phyloP scores from a whole-genome alignment of 2,888 invertebrate species.

The Drosophila crucigera region DNA sequence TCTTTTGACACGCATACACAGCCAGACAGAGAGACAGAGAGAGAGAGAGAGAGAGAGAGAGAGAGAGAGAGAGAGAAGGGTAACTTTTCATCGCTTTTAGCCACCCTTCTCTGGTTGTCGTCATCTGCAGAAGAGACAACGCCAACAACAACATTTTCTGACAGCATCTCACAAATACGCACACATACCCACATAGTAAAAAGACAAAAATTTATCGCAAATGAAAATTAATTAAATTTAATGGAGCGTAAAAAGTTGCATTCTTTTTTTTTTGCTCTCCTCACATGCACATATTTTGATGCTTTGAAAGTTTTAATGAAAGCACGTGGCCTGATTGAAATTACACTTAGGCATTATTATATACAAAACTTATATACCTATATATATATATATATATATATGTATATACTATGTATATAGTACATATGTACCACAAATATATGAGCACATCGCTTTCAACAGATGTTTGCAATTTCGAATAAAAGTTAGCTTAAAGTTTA shows the following conservation, averaged over 20 bases:
- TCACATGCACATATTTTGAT: neutral
- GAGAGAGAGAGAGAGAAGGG: neutral
- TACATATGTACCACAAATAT: neutral
- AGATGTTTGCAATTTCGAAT: neutral
- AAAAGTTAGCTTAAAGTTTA: neutral
- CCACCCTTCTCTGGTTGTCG: slow-evolving; percentile 9
- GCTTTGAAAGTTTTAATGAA: slow-evolving; percentile 21
- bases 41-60: neutral
- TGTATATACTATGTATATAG: neutral
- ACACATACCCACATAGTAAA: neutral
- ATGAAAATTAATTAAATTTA: slow-evolving; percentile 78
- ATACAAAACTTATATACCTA: neutral
- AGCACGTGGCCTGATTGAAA: slow-evolving; percentile 20
- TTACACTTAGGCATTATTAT: neutral
- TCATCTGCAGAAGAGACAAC: slow-evolving; percentile 24
- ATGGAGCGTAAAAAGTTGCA: slow-evolving; percentile 69
- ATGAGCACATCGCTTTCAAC: neutral
- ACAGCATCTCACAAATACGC: slow-evolving; percentile 47
- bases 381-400: no score
- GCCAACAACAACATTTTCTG: slow-evolving; percentile 37
- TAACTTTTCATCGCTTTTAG: slow-evolving; percentile 32
- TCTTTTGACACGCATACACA: slow-evolving; percentile 32
- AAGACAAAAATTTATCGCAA: slow-evolving; percentile 62
- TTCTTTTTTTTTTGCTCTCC: slow-evolving; percentile 24
- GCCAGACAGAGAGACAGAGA: neutral